Conservation (phyloP, 2,797 vertebrate genomes). For the Acanthornis magna region DNA sequence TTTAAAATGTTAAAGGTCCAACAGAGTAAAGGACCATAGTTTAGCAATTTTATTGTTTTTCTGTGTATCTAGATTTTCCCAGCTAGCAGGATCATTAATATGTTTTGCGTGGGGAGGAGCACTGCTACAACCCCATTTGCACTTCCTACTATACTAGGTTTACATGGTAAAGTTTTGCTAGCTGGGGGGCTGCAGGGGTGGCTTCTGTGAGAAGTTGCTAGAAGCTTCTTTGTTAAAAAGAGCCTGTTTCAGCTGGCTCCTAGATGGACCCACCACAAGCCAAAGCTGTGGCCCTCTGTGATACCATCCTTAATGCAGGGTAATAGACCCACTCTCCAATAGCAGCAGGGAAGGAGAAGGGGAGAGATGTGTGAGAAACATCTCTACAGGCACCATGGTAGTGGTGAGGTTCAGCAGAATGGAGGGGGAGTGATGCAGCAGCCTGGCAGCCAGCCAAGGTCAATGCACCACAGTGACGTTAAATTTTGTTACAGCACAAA, state of each 20-base stretch:
- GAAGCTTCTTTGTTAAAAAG: neutral
- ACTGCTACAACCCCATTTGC: neutral
- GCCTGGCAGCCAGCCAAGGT: neutral
- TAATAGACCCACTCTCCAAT: neutral
- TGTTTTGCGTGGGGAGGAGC: neutral
- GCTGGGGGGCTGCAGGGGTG: rapidly evolving
- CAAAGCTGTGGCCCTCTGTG: neutral
- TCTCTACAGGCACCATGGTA: neutral
- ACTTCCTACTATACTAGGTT: neutral
- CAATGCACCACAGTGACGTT: neutral
- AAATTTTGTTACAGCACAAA: neutral
- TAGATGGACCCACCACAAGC: neutral
- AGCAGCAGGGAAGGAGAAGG: neutral
- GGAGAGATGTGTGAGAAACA: neutral
- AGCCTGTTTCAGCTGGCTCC: neutral
- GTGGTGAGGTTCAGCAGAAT: neutral
- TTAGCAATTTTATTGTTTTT: neutral
- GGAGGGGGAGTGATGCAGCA: rapidly evolving
- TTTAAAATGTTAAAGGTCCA: neutral
- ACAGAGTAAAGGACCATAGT: neutral
- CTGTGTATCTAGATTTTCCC: neutral
- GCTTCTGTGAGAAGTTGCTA: neutral
- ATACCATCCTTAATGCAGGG: neutral
- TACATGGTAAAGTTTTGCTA: neutral
- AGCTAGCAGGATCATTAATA: neutral